phyloP scores from a whole-genome alignment of 1,140 invertebrate genomes.

The Drosophila arizonae region DNA sequence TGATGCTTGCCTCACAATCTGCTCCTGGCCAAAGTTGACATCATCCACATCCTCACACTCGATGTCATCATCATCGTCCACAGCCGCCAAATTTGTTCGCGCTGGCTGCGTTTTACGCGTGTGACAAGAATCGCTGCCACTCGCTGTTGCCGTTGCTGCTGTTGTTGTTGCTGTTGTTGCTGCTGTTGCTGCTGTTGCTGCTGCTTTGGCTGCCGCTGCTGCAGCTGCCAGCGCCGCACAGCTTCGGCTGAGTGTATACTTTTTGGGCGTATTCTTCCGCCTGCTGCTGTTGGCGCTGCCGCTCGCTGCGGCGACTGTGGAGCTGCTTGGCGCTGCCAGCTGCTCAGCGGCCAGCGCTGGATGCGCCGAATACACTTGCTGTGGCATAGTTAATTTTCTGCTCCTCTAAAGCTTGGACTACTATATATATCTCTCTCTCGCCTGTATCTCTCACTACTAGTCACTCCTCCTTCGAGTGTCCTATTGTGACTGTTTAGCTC shows the following conservation, averaged over 20 bases:
- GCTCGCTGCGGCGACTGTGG: constrained; percentile 31
- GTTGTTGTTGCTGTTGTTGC: constrained; percentile 10
- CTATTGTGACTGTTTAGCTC: constrained; percentile 8
- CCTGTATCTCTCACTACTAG: neutral
- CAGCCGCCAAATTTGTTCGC: constrained; percentile 69
- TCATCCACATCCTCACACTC: constrained; percentile 71
- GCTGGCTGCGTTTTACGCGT: constrained; percentile 59
- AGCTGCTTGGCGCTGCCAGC: constrained; percentile 65
- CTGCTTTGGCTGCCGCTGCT: constrained; percentile 26
- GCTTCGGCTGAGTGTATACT: constrained; percentile 60
- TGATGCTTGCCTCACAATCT: constrained; percentile 38
- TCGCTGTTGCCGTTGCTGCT: neutral
- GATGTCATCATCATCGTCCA: constrained; percentile 73
- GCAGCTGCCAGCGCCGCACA: constrained; percentile 52
- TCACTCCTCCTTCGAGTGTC: neutral
- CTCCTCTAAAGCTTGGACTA: neutral
- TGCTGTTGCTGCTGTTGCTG: constrained; percentile 30
- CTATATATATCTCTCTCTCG: neutral
- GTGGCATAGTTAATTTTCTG: constrained; percentile 47
- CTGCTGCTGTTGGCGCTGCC: constrained; percentile 40
- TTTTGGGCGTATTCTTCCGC: constrained; percentile 69
- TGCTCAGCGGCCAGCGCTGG: constrained; percentile 77
- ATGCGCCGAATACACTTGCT: constrained; percentile 79
- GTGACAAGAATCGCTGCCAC: constrained; percentile 19
- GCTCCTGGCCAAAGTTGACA: constrained; percentile 64